phyloP scores from a whole-genome alignment of 2,113 vertebrate genomes.

The Ciconia stormi region DNA sequence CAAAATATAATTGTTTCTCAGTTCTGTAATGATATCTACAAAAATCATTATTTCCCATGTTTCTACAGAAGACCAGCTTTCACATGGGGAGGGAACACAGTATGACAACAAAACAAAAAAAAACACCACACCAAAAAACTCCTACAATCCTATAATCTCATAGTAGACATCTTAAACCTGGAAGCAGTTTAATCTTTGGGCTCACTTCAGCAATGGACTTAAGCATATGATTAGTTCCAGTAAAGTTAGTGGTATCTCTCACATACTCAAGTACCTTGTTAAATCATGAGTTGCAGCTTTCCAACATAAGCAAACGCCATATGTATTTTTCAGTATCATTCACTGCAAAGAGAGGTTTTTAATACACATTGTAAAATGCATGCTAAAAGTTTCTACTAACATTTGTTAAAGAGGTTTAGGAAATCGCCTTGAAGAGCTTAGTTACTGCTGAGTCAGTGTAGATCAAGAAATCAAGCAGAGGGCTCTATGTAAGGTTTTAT shows the following conservation, averaged over 20 bases:
- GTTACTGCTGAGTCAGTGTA: background rate
- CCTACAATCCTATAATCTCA: background rate
- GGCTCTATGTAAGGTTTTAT: background rate
- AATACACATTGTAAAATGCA: background rate
- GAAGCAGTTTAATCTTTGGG: background rate
- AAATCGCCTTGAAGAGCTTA: background rate
- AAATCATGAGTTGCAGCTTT: background rate
- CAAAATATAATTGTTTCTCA: background rate
- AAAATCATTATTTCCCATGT: background rate
- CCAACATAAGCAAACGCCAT: background rate
- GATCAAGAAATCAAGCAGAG: background rate
- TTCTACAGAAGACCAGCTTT: background rate
- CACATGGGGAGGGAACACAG: background rate
- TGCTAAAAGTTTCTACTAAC: background rate
- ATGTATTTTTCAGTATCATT: background rate
- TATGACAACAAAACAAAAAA: background rate
- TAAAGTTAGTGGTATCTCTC: background rate
- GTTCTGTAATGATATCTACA: background rate
- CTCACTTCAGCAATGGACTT: background rate
- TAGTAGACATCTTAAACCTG: background rate
- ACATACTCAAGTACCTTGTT: background rate
- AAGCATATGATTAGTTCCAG: background rate
- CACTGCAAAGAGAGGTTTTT: background rate
- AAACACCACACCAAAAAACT: too few relatives aligned
- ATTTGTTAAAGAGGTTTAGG: background rate